These are phyloP conservation scores for Endomychus coccineus DNA, from an alignment of 2,888 invertebrate species.

Conservation along the genomic window DNA sequence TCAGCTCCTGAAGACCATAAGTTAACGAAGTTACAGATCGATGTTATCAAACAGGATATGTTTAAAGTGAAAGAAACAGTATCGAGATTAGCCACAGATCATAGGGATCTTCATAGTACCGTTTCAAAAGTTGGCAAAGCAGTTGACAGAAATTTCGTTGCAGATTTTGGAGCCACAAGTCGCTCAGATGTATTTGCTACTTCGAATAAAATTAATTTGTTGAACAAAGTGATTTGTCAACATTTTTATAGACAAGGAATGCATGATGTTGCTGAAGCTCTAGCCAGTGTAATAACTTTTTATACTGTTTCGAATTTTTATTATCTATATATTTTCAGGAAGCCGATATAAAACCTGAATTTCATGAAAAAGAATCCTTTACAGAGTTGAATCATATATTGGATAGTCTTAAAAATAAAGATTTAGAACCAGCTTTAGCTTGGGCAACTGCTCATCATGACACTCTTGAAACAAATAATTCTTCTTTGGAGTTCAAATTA, in stretches of 20 bases:
- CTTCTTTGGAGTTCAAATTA: slow-evolving; percentile 71
- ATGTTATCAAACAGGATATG: slow-evolving; percentile 66
- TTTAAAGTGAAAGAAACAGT: slow-evolving; percentile 75
- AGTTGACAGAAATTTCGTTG: slow-evolving; percentile 89
- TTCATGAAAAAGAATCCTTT: slow-evolving; percentile 66
- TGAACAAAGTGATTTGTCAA: slow-evolving; percentile 89
- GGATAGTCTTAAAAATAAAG: slow-evolving; percentile 71
- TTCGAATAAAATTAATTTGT: slow-evolving; percentile 57
- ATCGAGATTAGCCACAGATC: slow-evolving; percentile 77
- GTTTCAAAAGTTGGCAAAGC: slow-evolving; percentile 95
- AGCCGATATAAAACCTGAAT: slow-evolving; percentile 57
- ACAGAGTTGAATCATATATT: slow-evolving; percentile 82
- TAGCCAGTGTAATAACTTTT: slow-evolving; percentile 55
- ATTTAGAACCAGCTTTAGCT: slow-evolving; percentile 76
- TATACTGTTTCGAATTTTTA: not conserved
- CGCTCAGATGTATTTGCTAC: slow-evolving; percentile 70
- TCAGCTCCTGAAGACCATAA: slow-evolving; percentile 60
- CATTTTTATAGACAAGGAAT: slow-evolving; percentile 93
- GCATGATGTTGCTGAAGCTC: slow-evolving; percentile 82
- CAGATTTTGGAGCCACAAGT: slow-evolving; percentile 84
- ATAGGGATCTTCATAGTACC: slow-evolving; percentile 69
- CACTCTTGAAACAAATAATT: slow-evolving; percentile 60
- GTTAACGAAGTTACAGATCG: slow-evolving; percentile 62
- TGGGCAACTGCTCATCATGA: slow-evolving; percentile 78
- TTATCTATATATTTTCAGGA: slow-evolving; percentile 52